phyloP scores from a whole-genome alignment of 2,797 vertebrate genomes.

The Yasuhikotakia modesta region DNA sequence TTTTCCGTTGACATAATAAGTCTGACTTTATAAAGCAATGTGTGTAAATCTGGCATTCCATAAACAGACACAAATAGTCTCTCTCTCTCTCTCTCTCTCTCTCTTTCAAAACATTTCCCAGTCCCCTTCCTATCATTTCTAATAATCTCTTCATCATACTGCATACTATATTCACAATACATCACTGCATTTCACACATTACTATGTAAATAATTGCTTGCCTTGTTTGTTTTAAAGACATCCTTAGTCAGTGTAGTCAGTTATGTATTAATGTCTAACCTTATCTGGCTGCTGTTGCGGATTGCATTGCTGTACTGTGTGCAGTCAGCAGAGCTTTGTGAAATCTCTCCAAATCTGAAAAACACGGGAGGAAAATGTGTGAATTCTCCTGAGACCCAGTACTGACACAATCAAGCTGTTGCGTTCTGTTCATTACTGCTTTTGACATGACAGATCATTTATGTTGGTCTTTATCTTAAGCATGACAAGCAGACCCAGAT shows the following conservation, averaged over 20 bases:
- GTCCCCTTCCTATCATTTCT: too few species aligned
- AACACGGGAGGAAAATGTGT: not conserved
- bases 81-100: too few species aligned
- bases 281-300: not conserved
- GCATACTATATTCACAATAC: not conserved
- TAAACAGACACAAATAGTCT: not conserved
- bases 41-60: conserved; percentile 38
- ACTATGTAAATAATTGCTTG: too few species aligned
- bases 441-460: conserved; percentile 25
- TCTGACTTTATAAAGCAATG: conserved; percentile 21
- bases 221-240: too few species aligned
- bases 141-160: too few species aligned
- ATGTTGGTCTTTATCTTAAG: conserved; percentile 11
- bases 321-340: conserved; percentile 5
- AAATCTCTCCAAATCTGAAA: not conserved
- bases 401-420: conserved; percentile 6
- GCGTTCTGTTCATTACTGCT: conserved; percentile 26
- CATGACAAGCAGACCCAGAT: conserved; percentile 20
- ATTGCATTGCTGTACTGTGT: not conserved
- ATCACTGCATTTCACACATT: not conserved
- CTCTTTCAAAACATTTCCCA: not conserved
- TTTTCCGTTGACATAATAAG: conserved; percentile 34
- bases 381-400: conserved; percentile 17
- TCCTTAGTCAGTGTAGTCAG: not conserved
- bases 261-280: not conserved